Evolutionary conservation across 2,113 vertebrate species (phyloP).

Genomic region (Atrichornis clamosus): DNA sequence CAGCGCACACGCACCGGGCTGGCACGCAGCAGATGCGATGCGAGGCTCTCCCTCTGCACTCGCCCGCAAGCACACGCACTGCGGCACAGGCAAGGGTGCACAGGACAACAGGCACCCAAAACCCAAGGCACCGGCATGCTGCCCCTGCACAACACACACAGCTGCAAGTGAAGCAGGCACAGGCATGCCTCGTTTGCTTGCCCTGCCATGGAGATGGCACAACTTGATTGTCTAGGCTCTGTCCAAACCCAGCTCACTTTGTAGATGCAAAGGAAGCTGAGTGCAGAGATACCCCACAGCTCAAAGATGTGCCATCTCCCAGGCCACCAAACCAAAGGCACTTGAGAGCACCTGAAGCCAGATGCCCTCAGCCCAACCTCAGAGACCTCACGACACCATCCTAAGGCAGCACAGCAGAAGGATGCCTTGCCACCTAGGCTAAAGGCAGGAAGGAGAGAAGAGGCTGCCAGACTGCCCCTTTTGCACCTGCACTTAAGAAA

Average conservation of each 20-base stretch:
- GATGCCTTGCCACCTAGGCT: fast-evolving
- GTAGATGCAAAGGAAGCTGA: neutral
- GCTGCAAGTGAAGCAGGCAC: neutral
- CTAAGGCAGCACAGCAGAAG: neutral
- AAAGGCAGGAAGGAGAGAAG: neutral
- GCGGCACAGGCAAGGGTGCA: neutral
- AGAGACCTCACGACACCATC: neutral
- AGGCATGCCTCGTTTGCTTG: fast-evolving
- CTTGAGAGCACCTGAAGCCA: neutral
- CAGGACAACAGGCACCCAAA: neutral
- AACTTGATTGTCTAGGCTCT: neutral
- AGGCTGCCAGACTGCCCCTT: neutral
- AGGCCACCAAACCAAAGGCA: neutral
- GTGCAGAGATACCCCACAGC: neutral
- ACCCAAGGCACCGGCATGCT: fast-evolving
- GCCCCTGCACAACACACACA: fast-evolving
- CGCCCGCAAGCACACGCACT: fast-evolving
- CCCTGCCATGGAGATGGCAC: neutral
- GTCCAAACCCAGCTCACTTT: neutral
- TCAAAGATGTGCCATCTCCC: neutral
- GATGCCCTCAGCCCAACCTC: neutral
- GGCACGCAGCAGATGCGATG: fast-evolving
- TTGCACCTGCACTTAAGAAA: constrained; percentile 42
- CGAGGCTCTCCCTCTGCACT: neutral
- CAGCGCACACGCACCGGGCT: fast-evolving